phyloP scores from a whole-genome alignment of 1,140 invertebrate genomes.

The Musca vetustissima region DNA sequence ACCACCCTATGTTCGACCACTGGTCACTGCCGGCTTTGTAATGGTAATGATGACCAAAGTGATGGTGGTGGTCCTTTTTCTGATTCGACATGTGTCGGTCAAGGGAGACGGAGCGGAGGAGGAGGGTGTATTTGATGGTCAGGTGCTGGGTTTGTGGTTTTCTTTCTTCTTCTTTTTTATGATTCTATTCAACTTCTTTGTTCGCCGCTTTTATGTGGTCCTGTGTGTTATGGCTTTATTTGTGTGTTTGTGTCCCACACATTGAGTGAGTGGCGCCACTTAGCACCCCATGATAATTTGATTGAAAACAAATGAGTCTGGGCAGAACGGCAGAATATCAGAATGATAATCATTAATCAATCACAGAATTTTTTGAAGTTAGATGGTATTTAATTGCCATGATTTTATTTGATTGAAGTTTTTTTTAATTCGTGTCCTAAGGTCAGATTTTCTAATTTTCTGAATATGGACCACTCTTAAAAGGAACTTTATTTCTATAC shows the following conservation, averaged over 20 bases:
- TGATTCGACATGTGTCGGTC: background rate
- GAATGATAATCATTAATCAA: no score
- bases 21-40: background rate
- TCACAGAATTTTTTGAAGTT: no score
- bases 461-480: no score
- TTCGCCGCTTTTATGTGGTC: background rate
- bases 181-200: slow-evolving; percentile 12
- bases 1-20: background rate
- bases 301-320: background rate
- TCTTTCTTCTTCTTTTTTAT: background rate
- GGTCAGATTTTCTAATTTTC: no score
- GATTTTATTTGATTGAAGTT: no score
- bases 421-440: no score
- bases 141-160: slow-evolving; percentile 13
- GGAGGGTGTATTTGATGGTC: background rate
- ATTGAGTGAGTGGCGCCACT: background rate
- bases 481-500: no score
- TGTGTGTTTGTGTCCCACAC: background rate
- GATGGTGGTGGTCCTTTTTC: background rate
- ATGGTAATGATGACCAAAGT: background rate
- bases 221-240: slow-evolving; percentile 11
- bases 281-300: slow-evolving; percentile 14
- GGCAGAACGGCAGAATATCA: no score
- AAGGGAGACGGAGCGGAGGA: background rate
- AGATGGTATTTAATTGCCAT: no score